Evolutionary conservation across 2,888 invertebrate genomes (phyloP).

Genomic region (Drosophila algonquin): DNA sequence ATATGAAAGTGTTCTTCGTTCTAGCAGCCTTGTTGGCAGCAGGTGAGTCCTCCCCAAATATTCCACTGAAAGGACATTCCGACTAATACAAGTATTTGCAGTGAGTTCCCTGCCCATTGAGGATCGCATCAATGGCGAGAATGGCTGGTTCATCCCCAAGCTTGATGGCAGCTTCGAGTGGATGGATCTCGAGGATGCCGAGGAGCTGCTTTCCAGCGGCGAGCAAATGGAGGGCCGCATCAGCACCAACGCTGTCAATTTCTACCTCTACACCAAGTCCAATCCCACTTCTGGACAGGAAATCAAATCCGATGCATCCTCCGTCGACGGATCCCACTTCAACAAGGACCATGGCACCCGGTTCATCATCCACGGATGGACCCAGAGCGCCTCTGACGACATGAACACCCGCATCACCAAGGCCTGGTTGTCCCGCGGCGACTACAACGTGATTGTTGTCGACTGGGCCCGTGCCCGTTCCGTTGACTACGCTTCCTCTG

Average conservation of each 20-base stretch:
- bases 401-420: conserved; percentile 71
- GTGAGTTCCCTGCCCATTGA: conserved; percentile 54
- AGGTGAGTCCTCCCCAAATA: conserved; percentile 30
- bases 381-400: conserved; percentile 84
- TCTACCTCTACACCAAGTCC: conserved; percentile 70
- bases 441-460: conserved; percentile 86
- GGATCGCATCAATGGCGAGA: conserved; percentile 56
- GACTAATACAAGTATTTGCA: not conserved
- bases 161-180: conserved; percentile 59
- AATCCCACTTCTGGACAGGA: conserved; percentile 59
- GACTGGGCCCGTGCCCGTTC: conserved; percentile 86
- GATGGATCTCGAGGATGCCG: conserved; percentile 56
- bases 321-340: conserved; percentile 57
- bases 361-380: conserved; percentile 86
- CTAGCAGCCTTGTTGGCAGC: conserved; percentile 40
- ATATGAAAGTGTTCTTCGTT: conserved; percentile 46
- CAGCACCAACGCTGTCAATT: conserved; percentile 54
- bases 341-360: conserved; percentile 60
- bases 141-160: conserved; percentile 68
- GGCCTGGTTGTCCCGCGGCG: conserved; percentile 85
- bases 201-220: conserved; percentile 30
- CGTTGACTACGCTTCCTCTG: conserved; percentile 86
- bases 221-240: conserved; percentile 36
- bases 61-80: not conserved
- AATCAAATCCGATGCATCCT: conserved; percentile 43